Evolutionary conservation across 1,140 invertebrate species (phyloP), one percentile per base, ranked within the genome.

Genomic region (Thaumatotibia leucotreta): DNA sequence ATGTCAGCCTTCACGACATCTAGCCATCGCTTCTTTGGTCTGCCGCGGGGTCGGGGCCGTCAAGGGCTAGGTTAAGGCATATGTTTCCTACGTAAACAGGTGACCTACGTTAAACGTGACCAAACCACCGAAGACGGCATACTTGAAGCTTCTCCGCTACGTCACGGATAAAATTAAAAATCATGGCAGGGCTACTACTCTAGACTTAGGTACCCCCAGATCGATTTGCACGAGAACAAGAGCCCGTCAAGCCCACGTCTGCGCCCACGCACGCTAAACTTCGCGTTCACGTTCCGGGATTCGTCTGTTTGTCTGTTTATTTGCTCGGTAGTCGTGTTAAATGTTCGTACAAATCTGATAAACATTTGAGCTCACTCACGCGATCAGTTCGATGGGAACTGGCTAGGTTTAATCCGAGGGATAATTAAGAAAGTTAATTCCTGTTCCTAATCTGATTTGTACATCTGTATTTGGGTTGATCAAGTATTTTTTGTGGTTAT

Each of bases 341-440:
- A 65, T 77, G 73, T 75, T 70, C 67, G 72, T 68, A 74, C 72
- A 67, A 72, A 79, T 79, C 74, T 68, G 77, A 79, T 79, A 79
- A 72, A 69, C 63, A 35, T 62, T 62, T 35, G 61, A 62, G 32
- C 22, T 35, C 10, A 17, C 29, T 32, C 61, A 62, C 61, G 61
- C 61, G 61, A 62, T 62, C 35, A 17, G 29, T 17, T 4, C 61
- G 31, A 62, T 58, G 27, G 52, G 24, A 58, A 58, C 23, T 58
- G 24, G 23, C 52, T 45, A 45, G 39, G 39, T 29, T 58, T 49
- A n/a, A n/a, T n/a, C 24, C n/a, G 52, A 11, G n/a, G 17, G 8
- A 10, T 29, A 9, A 61, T 35, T 31, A 2, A 14, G 6, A 31
- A 33, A 14, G 20, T 54, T 3, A 54, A 24, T 14, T 49, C 14